Conservation (phyloP, 2,888 invertebrate genomes). For the Bhutanitis thaidina region DNA sequence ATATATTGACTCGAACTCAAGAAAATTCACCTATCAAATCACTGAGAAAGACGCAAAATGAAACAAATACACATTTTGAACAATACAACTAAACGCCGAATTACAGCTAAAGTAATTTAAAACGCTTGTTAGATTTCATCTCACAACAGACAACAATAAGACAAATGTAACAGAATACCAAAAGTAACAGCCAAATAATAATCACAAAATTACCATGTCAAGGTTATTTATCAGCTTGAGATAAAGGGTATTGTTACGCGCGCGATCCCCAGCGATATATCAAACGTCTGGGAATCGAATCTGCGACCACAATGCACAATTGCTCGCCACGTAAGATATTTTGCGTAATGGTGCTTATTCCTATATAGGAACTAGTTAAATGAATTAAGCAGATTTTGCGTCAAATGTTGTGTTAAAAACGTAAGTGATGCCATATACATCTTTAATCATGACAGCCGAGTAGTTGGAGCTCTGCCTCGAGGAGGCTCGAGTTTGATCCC, state of each 20-base stretch:
- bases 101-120: neutral
- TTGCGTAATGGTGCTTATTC: slow-evolving; percentile 28
- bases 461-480: no score
- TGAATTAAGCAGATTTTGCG: neutral
- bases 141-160: slow-evolving; percentile 5
- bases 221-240: slow-evolving; percentile 33
- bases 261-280: slow-evolving; percentile 31
- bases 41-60: no score
- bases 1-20: no score
- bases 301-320: slow-evolving; percentile 47
- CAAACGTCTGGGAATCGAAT: slow-evolving; percentile 46
- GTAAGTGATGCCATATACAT: no score
- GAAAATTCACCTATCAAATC: no score
- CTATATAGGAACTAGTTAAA: neutral
- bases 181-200: slow-evolving; percentile 14
- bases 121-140: neutral
- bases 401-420: no score
- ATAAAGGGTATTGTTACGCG: slow-evolving; percentile 38
- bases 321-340: slow-evolving; percentile 26
- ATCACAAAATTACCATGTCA: slow-evolving; percentile 35
- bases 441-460: no score
- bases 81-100: no score
- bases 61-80: no score
- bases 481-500: no score
- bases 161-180: slow-evolving; percentile 7